Conservation (phyloP, 2,888 invertebrate genomes). For the Athalia rosae region DNA sequence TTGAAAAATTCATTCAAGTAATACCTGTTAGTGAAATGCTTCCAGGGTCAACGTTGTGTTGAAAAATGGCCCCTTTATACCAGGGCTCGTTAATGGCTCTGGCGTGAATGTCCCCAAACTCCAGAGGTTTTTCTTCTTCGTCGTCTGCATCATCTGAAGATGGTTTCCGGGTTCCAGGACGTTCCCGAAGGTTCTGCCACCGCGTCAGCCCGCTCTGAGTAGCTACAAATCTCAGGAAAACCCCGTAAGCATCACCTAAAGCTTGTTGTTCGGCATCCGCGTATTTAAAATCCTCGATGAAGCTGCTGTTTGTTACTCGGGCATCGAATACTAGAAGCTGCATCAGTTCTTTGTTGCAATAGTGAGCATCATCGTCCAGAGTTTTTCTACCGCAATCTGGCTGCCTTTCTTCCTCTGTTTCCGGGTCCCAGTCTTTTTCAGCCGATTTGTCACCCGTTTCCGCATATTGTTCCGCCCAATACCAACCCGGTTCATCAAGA, state of each 20-base stretch:
- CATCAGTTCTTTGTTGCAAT: constrained; percentile 89
- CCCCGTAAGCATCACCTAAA: constrained; percentile 81
- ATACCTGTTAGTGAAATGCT: constrained; percentile 69
- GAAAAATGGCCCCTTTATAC: constrained; percentile 93
- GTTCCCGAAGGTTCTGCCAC: constrained; percentile 78
- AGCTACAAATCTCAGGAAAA: constrained; percentile 87
- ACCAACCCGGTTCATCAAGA: constrained; percentile 74
- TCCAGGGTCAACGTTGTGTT: constrained; percentile 85
- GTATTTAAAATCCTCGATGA: constrained; percentile 62
- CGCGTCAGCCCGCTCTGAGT: constrained; percentile 93
- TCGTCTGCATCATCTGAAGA: constrained; percentile 32
- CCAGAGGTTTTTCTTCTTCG: constrained; percentile 65
- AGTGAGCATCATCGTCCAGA: constrained; percentile 83
- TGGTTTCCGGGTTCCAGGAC: not conserved
- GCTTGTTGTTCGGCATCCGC: constrained; percentile 75
- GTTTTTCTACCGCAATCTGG: constrained; percentile 79
- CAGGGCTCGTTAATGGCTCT: constrained; percentile 91
- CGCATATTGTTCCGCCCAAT: constrained; percentile 79
- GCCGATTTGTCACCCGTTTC: constrained; percentile 60
- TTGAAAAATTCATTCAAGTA: not conserved
- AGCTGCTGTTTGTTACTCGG: constrained; percentile 79
- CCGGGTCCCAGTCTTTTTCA: constrained; percentile 66
- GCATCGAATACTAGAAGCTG: constrained; percentile 92
- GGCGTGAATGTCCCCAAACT: constrained; percentile 85
- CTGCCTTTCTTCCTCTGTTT: constrained; percentile 56